Conservation (phyloP, 1,140 invertebrate species). For the Aleiodes sp. region DNA sequence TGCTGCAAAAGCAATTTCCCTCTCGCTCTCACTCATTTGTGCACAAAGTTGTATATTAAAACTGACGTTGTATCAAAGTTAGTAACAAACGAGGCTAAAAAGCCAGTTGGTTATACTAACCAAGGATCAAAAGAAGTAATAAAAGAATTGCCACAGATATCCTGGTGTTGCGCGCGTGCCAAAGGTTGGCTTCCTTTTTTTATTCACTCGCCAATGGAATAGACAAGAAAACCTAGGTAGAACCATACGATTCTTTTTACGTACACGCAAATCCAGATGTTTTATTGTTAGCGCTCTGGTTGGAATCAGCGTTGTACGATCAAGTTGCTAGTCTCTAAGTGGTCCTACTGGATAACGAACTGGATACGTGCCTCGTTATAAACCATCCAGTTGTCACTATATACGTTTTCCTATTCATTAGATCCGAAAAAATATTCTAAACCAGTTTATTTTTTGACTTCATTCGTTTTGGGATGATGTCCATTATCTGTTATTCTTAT, state of each 20-base stretch:
- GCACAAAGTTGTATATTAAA: slow-evolving; percentile 1
- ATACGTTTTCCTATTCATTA: slow-evolving; percentile 16
- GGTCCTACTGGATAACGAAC: slow-evolving; percentile 12
- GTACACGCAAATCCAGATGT: slow-evolving; percentile 1
- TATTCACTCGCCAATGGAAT: neutral
- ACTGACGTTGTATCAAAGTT: neutral
- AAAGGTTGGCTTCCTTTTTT: too few species aligned
- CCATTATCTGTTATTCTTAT: neutral
- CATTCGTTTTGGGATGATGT: neutral
- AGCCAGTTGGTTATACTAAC: neutral
- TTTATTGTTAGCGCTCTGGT: slow-evolving; percentile 8
- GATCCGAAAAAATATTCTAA: neutral
- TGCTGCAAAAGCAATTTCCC: neutral
- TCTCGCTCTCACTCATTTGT: neutral
- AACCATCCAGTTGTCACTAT: neutral
- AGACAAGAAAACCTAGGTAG: neutral
- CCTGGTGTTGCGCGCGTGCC: too few species aligned
- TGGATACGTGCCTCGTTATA: slow-evolving; percentile 14
- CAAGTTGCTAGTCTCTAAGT: neutral
- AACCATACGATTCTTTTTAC: neutral
- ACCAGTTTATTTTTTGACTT: slow-evolving; percentile 9
- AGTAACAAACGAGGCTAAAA: neutral
- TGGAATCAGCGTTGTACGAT: neutral
- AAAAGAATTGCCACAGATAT: too few species aligned
- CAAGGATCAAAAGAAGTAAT: neutral